phyloP scores from a whole-genome alignment of 2,113 vertebrate species.

The Salvelinus fontinalis region DNA sequence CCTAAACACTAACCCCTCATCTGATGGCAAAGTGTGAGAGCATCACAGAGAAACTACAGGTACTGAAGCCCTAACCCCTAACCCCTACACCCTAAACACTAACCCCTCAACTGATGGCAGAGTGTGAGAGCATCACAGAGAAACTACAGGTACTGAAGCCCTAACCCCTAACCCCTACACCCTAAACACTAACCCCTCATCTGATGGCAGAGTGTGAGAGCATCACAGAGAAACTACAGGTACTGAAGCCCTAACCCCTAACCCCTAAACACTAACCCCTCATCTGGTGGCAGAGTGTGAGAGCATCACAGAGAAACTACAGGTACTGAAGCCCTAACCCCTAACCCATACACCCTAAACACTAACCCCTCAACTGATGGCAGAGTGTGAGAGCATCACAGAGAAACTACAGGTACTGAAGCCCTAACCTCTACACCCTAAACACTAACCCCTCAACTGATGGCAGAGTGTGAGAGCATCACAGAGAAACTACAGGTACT shows the following conservation, averaged over 20 bases:
- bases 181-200: slow-evolving; percentile 52
- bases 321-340: slow-evolving; percentile 17
- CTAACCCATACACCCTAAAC: background rate
- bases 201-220: slow-evolving; percentile 91
- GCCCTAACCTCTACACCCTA: too few species aligned
- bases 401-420: too few species aligned
- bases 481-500: too few species aligned
- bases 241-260: slow-evolving; percentile 13
- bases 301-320: slow-evolving; percentile 83
- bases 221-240: slow-evolving; percentile 82
- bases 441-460: too few species aligned
- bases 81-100: background rate
- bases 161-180: background rate
- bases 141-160: slow-evolving; percentile 85
- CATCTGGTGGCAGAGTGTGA: slow-evolving; percentile 86
- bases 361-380: too few species aligned
- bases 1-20: slow-evolving; percentile 52
- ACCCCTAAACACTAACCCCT: background rate
- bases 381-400: too few species aligned
- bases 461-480: too few species aligned
- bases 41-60: slow-evolving; percentile 82
- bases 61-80: slow-evolving; percentile 15
- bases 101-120: slow-evolving; percentile 91
- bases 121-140: slow-evolving; percentile 86
- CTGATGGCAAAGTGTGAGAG: slow-evolving; percentile 91